Conservation (phyloP, 2,888 invertebrate genomes). For the Lepidonotus clava region DNA sequence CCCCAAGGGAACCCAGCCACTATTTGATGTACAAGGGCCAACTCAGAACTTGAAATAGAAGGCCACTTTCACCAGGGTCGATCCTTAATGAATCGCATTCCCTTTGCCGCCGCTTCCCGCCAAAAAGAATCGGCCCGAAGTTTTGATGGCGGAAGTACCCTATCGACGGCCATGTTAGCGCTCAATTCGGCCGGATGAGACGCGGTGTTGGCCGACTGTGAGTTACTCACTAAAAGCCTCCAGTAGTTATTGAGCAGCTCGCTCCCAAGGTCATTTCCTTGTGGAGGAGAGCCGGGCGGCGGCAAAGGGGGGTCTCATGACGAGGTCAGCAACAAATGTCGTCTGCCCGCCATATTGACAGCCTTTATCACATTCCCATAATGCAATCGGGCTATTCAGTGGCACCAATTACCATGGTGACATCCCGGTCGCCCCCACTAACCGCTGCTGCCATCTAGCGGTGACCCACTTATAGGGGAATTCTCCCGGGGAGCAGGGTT, state of each 20-base stretch:
- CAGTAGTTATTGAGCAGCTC: not conserved
- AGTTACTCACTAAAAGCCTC: not conserved
- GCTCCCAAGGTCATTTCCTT: constrained; percentile 21
- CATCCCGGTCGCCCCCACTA: not conserved
- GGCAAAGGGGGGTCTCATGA: not conserved
- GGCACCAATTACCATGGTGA: constrained; percentile 31
- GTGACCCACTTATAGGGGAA: constrained; percentile 25
- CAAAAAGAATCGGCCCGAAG: not conserved
- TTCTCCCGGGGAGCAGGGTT: no score
- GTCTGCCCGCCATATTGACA: constrained; percentile 15
- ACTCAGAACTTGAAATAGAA: constrained; percentile 26
- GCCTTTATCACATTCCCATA: constrained; percentile 38
- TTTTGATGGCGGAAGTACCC: not conserved
- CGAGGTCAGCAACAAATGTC: constrained; percentile 2
- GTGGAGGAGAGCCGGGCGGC: not conserved
- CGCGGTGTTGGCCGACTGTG: not conserved
- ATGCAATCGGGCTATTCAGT: not conserved
- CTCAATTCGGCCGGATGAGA: not conserved
- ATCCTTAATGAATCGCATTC: constrained; percentile 37
- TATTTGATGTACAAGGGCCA: not conserved
- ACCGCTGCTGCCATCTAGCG: not conserved
- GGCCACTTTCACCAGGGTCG: not conserved
- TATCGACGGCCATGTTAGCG: constrained; percentile 25
- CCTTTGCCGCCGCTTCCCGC: not conserved
- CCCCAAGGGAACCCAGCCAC: not conserved